Conservation (phyloP, 2,113 vertebrate species). For the Tautogolabrus adspersus region DNA sequence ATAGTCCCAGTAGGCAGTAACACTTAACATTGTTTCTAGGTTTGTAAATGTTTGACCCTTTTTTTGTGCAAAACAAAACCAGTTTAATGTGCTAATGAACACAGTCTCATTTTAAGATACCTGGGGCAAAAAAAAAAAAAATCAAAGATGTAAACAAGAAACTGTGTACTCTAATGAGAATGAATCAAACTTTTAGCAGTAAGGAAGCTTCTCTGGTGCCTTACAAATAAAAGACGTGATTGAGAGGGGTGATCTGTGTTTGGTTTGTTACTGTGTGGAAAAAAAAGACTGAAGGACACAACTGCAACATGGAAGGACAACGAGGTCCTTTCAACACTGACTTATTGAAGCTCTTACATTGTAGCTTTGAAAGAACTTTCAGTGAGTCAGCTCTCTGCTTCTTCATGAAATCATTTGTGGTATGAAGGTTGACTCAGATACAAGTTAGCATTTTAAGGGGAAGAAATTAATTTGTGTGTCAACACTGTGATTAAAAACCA, state of each 20-base stretch:
- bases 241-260: constrained; percentile 64
- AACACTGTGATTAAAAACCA: neutral
- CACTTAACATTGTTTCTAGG: constrained; percentile 73
- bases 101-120: constrained; percentile 75
- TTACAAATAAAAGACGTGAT: constrained; percentile 88
- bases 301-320: neutral
- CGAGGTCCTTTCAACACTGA: neutral
- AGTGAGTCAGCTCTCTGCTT: neutral
- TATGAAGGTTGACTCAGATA: neutral
- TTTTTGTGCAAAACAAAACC: constrained; percentile 73
- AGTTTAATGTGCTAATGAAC: constrained; percentile 79
- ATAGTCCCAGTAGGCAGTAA: constrained; percentile 68
- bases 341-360: neutral
- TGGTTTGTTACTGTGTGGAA: constrained; percentile 11
- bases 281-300: neutral
- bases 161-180: constrained; percentile 79
- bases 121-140: constrained; percentile 50
- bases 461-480: neutral
- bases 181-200: constrained; percentile 85
- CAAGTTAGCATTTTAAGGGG: neutral
- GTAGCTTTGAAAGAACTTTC: neutral
- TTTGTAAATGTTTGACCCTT: constrained; percentile 78
- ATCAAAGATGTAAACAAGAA: constrained; percentile 74
- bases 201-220: constrained; percentile 89
- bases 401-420: neutral